Conservation (phyloP, 2,113 vertebrate genomes). For the Rhineura floridana region DNA sequence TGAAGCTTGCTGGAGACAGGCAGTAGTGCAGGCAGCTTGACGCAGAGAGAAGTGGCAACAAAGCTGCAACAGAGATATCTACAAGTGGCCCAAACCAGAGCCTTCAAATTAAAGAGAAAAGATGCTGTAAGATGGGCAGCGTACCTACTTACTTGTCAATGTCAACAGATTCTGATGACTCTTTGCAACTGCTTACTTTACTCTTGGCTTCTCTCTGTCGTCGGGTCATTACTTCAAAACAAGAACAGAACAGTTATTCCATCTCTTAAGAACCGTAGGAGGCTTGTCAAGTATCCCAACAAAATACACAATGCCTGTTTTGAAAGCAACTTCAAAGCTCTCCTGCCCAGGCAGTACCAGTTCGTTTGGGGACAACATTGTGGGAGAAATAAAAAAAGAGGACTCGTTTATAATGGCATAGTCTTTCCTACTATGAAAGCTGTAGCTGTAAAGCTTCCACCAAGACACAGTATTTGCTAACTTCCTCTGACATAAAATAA, state of each 20-base stretch:
- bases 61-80: not conserved
- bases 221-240: conserved; percentile 70
- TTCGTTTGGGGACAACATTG: not conserved
- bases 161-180: conserved; percentile 41
- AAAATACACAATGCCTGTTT: not conserved
- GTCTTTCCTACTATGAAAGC: conserved; percentile 17
- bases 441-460: not conserved
- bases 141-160: conserved; percentile 78
- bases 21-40: conserved; percentile 6
- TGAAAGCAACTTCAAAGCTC: not conserved
- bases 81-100: not conserved
- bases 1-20: not conserved
- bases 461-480: not conserved
- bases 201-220: conserved; percentile 68
- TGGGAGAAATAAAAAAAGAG: conserved; percentile 8
- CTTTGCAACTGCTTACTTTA: conserved; percentile 47
- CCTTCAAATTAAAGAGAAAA: not conserved
- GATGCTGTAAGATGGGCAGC: conserved; percentile 23
- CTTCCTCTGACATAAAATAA: conserved; percentile 16
- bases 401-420: not conserved
- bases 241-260: conserved; percentile 24
- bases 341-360: not conserved
- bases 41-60: conserved; percentile 25
- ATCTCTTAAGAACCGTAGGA: not conserved
- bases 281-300: not conserved